Percentiles rank a stretch among this genome's conserved stretches.
phyloP scores from a whole-genome alignment of 2,888 invertebrate species.

The Lampropteryx suffumata region DNA sequence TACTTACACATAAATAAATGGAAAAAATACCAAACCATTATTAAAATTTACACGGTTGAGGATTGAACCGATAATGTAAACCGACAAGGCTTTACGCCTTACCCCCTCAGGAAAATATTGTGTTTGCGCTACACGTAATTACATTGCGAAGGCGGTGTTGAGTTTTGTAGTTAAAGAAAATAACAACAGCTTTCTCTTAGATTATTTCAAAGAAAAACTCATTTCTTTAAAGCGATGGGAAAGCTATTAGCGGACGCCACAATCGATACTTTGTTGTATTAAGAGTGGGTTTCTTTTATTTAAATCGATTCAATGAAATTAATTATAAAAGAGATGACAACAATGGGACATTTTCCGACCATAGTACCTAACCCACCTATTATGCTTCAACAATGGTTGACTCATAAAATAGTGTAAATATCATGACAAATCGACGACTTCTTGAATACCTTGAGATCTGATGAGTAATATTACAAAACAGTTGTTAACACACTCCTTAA shows the following conservation, averaged over 20 bases:
- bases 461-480: conserved; percentile 8
- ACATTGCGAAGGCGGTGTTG: conserved; percentile 46
- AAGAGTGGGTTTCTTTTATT: conserved; percentile 11
- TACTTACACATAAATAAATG: neutral
- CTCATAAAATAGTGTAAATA: conserved; percentile 10
- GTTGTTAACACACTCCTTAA: neutral
- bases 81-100: conserved; percentile 38
- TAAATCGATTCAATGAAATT: conserved; percentile 6
- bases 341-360: conserved; percentile 10
- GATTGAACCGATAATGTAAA: conserved; percentile 35
- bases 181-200: conserved; percentile 48
- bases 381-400: conserved; percentile 7
- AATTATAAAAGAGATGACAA: conserved; percentile 6
- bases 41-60: conserved; percentile 2
- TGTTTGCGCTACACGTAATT: conserved; percentile 46
- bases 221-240: conserved; percentile 42
- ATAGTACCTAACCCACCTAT: neutral
- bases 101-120: conserved; percentile 38
- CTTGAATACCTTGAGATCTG: conserved; percentile 3
- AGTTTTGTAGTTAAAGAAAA: conserved; percentile 49
- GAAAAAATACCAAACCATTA: conserved; percentile 5
- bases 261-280: conserved; percentile 30
- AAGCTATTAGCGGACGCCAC: conserved; percentile 29
- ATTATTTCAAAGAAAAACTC: conserved; percentile 28
- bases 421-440: conserved; percentile 2